Percentiles rank a stretch among this genome's conserved stretches.
Evolutionary conservation across 2,113 vertebrate species (phyloP).

Genomic region (Pedionomus torquatus): DNA sequence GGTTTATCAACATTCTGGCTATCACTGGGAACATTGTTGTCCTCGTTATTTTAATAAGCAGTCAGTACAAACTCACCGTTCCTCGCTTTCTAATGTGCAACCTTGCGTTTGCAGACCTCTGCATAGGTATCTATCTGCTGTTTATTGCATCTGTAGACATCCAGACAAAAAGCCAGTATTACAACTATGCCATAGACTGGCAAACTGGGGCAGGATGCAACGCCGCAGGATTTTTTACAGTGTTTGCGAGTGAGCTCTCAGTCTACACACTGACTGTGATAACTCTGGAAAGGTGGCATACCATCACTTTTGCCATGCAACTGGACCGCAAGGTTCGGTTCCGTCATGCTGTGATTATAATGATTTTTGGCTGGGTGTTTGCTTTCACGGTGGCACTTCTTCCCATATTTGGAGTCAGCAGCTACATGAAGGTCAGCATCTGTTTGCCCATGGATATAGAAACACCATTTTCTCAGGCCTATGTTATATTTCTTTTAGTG

Average conservation of each 20-base stretch:
- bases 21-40: slow-evolving; percentile 87
- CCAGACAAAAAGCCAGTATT: slow-evolving; percentile 86
- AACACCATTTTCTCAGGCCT: slow-evolving; percentile 81
- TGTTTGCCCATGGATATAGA: slow-evolving; percentile 97
- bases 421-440: slow-evolving; percentile 96
- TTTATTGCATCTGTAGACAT: slow-evolving; percentile 90
- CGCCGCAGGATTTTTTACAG: slow-evolving; percentile 90
- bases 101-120: slow-evolving; percentile 94
- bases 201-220: slow-evolving; percentile 90
- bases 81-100: slow-evolving; percentile 98
- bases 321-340: slow-evolving; percentile 87
- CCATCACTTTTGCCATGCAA: slow-evolving; percentile 94
- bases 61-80: slow-evolving; percentile 90
- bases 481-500: slow-evolving; percentile 86
- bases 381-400: slow-evolving; percentile 84
- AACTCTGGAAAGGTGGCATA: slow-evolving; percentile 95
- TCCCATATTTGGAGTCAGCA: slow-evolving; percentile 90
- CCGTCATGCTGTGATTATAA: slow-evolving; percentile 84
- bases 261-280: slow-evolving; percentile 92
- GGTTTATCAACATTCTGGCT: slow-evolving; percentile 90
- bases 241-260: slow-evolving; percentile 94
- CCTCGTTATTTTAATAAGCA: slow-evolving; percentile 86
- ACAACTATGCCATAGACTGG: slow-evolving; percentile 95
- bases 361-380: slow-evolving; percentile 90
- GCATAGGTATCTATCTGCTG: slow-evolving; percentile 92